Conservation (phyloP, 2,888 invertebrate species). For the Drosophila barbarae region DNA sequence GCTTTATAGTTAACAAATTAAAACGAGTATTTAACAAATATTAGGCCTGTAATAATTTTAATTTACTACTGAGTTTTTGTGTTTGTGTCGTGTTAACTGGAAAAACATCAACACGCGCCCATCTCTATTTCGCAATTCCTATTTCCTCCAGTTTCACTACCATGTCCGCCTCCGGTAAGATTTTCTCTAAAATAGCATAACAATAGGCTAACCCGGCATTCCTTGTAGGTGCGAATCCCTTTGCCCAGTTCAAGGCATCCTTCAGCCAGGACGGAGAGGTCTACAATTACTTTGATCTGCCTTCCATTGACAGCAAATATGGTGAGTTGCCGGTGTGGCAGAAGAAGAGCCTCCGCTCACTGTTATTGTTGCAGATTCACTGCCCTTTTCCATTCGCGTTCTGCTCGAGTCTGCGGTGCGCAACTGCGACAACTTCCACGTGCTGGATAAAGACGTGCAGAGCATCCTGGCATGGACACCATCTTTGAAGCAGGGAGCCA, state of each 20-base stretch:
- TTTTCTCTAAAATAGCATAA: background rate
- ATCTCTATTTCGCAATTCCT: conserved; percentile 9
- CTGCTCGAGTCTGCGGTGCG: conserved; percentile 96
- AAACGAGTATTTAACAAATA: background rate
- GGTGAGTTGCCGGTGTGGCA: conserved; percentile 82
- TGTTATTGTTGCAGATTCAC: conserved; percentile 81
- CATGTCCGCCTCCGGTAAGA: conserved; percentile 31
- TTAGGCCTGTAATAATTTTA: background rate
- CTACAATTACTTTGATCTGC: conserved; percentile 90
- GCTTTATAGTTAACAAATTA: background rate
- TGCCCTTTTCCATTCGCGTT: conserved; percentile 95
- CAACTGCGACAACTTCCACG: conserved; percentile 97
- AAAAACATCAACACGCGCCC: background rate
- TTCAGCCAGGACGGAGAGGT: conserved; percentile 71
- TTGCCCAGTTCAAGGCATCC: conserved; percentile 75
- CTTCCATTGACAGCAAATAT: conserved; percentile 87
- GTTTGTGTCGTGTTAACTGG: background rate
- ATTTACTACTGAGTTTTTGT: background rate
- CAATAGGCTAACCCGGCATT: background rate
- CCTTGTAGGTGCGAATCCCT: conserved; percentile 65
- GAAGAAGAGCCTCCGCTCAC: background rate
- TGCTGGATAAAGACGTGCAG: conserved; percentile 90
- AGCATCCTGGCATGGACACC: conserved; percentile 93
- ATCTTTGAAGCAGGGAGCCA: conserved; percentile 74
- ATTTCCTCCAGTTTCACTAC: conserved; percentile 6